Conservation (phyloP, 1,140 invertebrate species). For the Anoplolepis gracilipes region DNA sequence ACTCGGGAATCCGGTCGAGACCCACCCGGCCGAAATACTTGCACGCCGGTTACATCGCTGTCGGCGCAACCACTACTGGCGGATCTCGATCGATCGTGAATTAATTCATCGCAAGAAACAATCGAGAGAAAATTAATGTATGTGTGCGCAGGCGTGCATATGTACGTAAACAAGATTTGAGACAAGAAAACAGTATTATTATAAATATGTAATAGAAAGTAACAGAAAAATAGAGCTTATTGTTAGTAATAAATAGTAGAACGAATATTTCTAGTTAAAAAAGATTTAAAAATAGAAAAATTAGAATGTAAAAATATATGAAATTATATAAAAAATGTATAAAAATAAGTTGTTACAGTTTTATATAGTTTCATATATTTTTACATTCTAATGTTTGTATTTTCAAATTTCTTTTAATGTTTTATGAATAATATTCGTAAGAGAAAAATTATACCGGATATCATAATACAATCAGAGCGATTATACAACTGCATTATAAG, state of each 20-base stretch:
- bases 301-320: background rate
- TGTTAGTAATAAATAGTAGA: background rate
- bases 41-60: slow-evolving; percentile 31
- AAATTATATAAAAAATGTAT: too few relatives aligned
- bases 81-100: slow-evolving; percentile 48
- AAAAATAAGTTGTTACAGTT: too few relatives aligned
- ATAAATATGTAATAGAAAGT: background rate
- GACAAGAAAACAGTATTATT: background rate
- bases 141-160: background rate
- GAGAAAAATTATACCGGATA: too few relatives aligned
- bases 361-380: background rate
- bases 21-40: slow-evolving; percentile 74
- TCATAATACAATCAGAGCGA: too few relatives aligned
- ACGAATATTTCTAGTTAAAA: background rate
- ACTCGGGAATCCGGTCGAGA: slow-evolving; percentile 65
- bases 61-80: slow-evolving; percentile 33
- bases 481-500: too few relatives aligned
- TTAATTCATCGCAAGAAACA: slow-evolving; percentile 64
- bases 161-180: background rate
- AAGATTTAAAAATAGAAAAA: background rate
- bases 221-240: background rate
- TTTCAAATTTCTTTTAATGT: background rate
- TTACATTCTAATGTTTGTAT: background rate
- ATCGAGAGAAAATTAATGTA: background rate
- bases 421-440: background rate